Conservation (phyloP, 2,888 invertebrate species). For the Meganola albula region DNA sequence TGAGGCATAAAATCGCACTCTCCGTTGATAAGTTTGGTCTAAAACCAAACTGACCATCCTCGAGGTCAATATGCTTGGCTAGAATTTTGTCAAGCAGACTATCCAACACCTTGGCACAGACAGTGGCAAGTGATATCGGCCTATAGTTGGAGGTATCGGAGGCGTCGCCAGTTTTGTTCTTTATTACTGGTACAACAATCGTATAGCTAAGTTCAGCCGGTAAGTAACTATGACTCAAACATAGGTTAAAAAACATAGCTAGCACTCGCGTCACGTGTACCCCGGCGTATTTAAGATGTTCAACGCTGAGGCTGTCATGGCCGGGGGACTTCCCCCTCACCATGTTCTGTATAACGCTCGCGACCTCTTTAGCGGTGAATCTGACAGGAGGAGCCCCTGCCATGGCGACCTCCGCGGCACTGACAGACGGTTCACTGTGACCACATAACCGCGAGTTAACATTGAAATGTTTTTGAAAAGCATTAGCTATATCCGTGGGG, state of each 20-base stretch:
- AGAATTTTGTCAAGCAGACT: constrained; percentile 11
- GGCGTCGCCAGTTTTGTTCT: constrained; percentile 14
- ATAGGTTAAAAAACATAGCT: constrained; percentile 4
- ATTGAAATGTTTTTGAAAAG: too few relatives aligned
- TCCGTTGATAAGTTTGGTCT: constrained; percentile 6
- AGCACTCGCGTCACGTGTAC: constrained; percentile 6
- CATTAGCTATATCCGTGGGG: too few relatives aligned
- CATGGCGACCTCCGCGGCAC: neutral
- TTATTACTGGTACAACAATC: constrained; percentile 3
- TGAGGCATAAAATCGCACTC: constrained; percentile 10
- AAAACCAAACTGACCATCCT: constrained; percentile 4
- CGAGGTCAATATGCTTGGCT: constrained; percentile 1
- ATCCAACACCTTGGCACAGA: constrained; percentile 18
- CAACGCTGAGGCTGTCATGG: constrained; percentile 9
- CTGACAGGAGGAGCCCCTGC: too few relatives aligned
- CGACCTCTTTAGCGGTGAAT: too few relatives aligned
- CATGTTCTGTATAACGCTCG: constrained; percentile 2
- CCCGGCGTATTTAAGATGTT: constrained; percentile 10
- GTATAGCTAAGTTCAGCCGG: constrained; percentile 1
- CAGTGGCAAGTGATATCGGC: constrained; percentile 17
- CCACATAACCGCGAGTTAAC: neutral
- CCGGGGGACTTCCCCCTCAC: constrained; percentile 6
- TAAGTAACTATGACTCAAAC: constrained; percentile 4
- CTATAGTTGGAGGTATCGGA: constrained; percentile 12
- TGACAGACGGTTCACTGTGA: neutral